Base-by-base conservation (phyloP, 2,888 invertebrate species). In the Ophonus ardosiacus region DNA sequence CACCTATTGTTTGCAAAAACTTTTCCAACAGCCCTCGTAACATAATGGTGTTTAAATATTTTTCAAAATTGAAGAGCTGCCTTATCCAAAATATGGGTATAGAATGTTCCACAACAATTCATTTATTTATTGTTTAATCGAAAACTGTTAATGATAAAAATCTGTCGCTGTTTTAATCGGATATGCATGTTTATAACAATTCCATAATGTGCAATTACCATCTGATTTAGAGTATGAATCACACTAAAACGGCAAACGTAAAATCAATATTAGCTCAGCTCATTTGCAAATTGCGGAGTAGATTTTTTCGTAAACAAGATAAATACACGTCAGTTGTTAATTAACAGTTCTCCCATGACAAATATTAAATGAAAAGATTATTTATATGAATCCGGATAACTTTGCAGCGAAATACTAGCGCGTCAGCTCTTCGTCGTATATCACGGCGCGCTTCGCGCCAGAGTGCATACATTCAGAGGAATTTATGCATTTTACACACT, bases 301-400 rank as follows among this genome's bases (percentile, higher is more conserved):
- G 68, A 38, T 68, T 68, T 68, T 68, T 68, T 68, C 31, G 59
- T 40, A 61, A 59, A 59, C 59, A 61, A 31, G 80, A 80, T 80
- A 80, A 80, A 80, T 80, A 61, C 38, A 24, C 61, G 61, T 61
- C 61, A 31, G 38, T 61, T 61, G 80, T 80, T 80, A 80, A 80
- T 80, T 80, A 80, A 80, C 80, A 57, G 79, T 81, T 82, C 13
- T 68, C 15, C 71, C 15, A 18, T 68, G 82, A 71, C 71, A 82
- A 82, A 82, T 82, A 82, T 82, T 82, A 82, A 82, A 82, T 82
- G 40, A 82, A 82, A 82, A 82, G 71, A 71, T 82, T 82, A 82
- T 82, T 82, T 68, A 82, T 82, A 38, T 65, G 80, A 80, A 24
- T n/a, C 80, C 17, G 57, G 59, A 40, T 61, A 61, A 51, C 71